Evolutionary conservation across 2,888 invertebrate species (phyloP), one percentile per base, ranked within the genome.

Genomic region (Eucriotettix oculatus): DNA sequence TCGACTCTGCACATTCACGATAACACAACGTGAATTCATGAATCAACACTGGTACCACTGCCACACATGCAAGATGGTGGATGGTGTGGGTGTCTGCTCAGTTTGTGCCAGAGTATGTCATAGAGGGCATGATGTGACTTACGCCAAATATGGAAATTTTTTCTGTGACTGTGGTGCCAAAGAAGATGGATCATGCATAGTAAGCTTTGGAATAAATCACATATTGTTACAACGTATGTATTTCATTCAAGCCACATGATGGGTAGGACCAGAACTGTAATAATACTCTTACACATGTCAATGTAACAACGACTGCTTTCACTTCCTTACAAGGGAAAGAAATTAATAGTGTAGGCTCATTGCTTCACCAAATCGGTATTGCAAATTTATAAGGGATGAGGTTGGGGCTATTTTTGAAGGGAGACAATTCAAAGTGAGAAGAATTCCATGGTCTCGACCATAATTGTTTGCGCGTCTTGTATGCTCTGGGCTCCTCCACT

Each of bases 161-260:
- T 99, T 99, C 78, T 99, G 99, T 71, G 98, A 98, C 73, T 99
- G 99, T 71, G 98, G 98, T 2, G 96, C 96, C 1, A 96, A 95
- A 72, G 92, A 94, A 58, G 93, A 93, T 70, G 84, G 83, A 1
- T 81, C 84, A 1, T 89, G 89, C 68, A 83, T 84, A 69, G 83
- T 71, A 66, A 64, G 65, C 57, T 5, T 29, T 29, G 29, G 29
- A 29, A 29, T 29, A 5, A 29, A 29, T 29, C 3, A 29, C 7
- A 29, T 29, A 29, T 2, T 29, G n/a, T n/a, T n/a, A 5, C 3
- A 29, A 29, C 29, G 7, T 29, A 29, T 29, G 29, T 7, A 5
- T 29, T 29, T 7, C 29, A 29, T 5, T 29, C 29, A 29, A 5
- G 29, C 7, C 29, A 29, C 29, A 29, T 29, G 29, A 29, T 29